Evolutionary conservation across 2,888 invertebrate species (phyloP).

Genomic region (Cataglyphis livida): DNA sequence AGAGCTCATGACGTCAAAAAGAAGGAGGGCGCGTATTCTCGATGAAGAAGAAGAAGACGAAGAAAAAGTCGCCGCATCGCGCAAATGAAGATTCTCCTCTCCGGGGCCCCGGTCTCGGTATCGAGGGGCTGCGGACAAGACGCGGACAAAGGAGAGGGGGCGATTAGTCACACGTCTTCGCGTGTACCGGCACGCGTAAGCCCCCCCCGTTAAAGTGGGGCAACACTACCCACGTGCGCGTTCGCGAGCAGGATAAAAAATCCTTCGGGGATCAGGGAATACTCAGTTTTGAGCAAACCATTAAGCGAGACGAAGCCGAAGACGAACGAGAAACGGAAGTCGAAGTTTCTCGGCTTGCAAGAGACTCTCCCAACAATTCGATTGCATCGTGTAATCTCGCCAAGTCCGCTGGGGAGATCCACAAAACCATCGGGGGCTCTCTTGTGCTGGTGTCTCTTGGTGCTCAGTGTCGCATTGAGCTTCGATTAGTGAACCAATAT

Average conservation of each 20-base stretch:
- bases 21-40: constrained; percentile 39
- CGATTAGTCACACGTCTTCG: constrained; percentile 54
- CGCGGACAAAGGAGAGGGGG: constrained; percentile 40
- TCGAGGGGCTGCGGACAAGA: constrained; percentile 22
- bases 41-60: constrained; percentile 47
- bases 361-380: background rate
- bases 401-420: background rate
- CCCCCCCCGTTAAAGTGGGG: constrained; percentile 61
- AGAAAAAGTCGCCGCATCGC: constrained; percentile 19
- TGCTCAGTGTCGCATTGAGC: background rate
- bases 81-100: constrained; percentile 15
- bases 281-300: constrained; percentile 71
- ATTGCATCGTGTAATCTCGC: background rate
- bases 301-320: constrained; percentile 48
- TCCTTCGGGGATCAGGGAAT: constrained; percentile 66
- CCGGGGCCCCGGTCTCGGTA: background rate
- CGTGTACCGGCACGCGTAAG: constrained; percentile 52
- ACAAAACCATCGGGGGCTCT: background rate
- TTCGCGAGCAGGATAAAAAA: constrained; percentile 73
- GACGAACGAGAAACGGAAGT: background rate
- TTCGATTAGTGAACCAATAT: constrained; percentile 16
- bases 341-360: background rate
- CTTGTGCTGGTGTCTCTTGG: background rate
- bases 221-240: constrained; percentile 60
- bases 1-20: constrained; percentile 59